Base-by-base conservation (phyloP, 2,113 vertebrate genomes). In the Cariama cristata region DNA sequence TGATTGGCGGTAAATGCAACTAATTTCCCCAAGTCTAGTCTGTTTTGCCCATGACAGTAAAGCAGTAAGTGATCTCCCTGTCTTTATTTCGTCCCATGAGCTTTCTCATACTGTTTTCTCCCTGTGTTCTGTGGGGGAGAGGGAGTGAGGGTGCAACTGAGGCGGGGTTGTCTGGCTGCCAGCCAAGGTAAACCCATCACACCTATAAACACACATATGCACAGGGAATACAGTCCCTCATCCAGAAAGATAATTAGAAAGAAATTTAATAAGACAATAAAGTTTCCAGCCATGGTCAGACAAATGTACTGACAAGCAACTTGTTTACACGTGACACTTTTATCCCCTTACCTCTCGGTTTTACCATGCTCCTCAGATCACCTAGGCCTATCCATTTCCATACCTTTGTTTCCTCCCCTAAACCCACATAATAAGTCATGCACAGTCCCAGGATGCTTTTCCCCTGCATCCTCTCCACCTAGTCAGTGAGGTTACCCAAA, bases 361-460 rank as follows among this genome's bases (percentile, higher is more conserved):
- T 91, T 64, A 19, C 44, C 6, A 18, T 5, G 11, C 11, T 86
- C 6, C 26, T 69, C 50, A 49, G 32, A 55, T 24, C 63, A 40
- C 0, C 0, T 26, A n/a, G 8, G 16, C 22, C 9, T 30, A 5
- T 32, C 35, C 5, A 33, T 59, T 89, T 24, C 44, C 16, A 15
- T 28, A 14, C 3, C 5, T 69, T 69, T 79, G 4, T 8, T 50
- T 7, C 5, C 21, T 35, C 12, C 35, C 20, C 5, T 23, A 71
- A 71, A 44, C 5, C 3, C 16, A 4, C 28, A 11, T 1, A 42
- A 7, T 13, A 50, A 30, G 1, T 27, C 15, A 32, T n/a, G 6
- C 3, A 18, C 16, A 52, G 8, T 19, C 22, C n/a, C 4, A 1
- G 45, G 33, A 33, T 55, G 7, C 4, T 71, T 22, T n/a, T 59